Percentiles rank a stretch among this genome's conserved stretches.
Evolutionary conservation across 2,888 invertebrate genomes (phyloP).

Genomic region (Azorinus chamasolen): DNA sequence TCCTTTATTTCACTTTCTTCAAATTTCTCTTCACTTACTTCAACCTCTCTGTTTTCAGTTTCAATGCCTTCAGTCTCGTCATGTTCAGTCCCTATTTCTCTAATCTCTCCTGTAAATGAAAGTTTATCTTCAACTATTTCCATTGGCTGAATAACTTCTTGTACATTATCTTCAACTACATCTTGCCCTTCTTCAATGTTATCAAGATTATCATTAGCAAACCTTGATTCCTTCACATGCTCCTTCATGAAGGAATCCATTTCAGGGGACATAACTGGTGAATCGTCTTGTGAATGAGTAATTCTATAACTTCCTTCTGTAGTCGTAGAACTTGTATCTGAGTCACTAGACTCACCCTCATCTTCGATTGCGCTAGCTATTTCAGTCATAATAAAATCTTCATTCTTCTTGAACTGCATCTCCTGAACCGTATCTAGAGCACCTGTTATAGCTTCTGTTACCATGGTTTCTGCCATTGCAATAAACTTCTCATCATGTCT

Average conservation of each 20-base stretch:
- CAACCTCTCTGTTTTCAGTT: too few species aligned
- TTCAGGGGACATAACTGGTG: constrained; percentile 47
- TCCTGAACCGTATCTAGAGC: constrained; percentile 62
- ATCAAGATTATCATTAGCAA: not conserved
- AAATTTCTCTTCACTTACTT: too few species aligned
- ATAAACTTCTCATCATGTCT: constrained; percentile 1
- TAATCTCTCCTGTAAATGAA: too few species aligned
- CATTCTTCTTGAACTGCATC: constrained; percentile 33
- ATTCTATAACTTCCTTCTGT: constrained; percentile 72
- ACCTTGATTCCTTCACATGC: constrained; percentile 11
- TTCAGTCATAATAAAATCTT: constrained; percentile 19
- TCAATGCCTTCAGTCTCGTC: too few species aligned
- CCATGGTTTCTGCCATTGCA: constrained; percentile 43
- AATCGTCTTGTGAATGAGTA: constrained; percentile 39
- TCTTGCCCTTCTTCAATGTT: not conserved
- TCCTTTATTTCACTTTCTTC: too few species aligned
- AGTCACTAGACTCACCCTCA: constrained; percentile 55
- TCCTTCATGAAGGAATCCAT: constrained; percentile 26
- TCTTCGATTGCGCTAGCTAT: constrained; percentile 42
- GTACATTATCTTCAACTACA: not conserved
- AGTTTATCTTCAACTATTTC: too few species aligned
- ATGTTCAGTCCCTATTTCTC: too few species aligned
- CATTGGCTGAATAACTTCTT: too few species aligned
- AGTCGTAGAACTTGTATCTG: constrained; percentile 66
- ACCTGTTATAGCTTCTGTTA: constrained; percentile 46